Evolutionary conservation across 2,113 vertebrate genomes (phyloP).

Genomic region (Periophthalmodon schlosseri): DNA sequence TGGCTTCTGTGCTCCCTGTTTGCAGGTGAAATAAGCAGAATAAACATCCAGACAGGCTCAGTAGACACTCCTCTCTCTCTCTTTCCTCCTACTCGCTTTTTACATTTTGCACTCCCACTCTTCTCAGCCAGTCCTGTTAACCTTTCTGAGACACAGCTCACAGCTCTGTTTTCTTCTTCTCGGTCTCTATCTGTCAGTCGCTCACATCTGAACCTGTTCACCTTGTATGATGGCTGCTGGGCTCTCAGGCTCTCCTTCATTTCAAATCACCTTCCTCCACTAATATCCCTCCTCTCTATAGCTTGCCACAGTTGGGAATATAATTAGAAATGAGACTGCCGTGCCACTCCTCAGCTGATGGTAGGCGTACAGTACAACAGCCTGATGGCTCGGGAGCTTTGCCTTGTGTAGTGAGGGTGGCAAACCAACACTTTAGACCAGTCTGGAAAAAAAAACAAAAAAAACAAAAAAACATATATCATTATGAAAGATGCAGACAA

Average conservation of each 20-base stretch:
- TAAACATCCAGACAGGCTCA: constrained; percentile 64
- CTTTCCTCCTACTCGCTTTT: constrained; percentile 66
- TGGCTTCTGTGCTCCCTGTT: constrained; percentile 35
- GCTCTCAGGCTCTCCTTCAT: constrained; percentile 58
- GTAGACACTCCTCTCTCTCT: constrained; percentile 57
- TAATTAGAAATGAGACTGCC: constrained; percentile 75
- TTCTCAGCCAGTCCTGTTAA: constrained; percentile 67
- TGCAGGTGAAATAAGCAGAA: constrained; percentile 49
- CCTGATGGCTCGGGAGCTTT: constrained; percentile 62
- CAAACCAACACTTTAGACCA: constrained; percentile 43
- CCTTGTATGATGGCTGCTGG: constrained; percentile 42
- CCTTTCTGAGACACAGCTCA: constrained; percentile 68
- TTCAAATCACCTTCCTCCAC: constrained; percentile 57
- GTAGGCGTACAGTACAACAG: constrained; percentile 71
- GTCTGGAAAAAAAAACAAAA: constrained; percentile 18
- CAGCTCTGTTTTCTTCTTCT: constrained; percentile 43
- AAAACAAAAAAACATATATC: neutral
- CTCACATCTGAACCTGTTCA: constrained; percentile 60
- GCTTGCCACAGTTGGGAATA: constrained; percentile 59
- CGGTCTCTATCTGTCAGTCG: constrained; percentile 37
- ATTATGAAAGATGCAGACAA: neutral
- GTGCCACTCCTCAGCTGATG: constrained; percentile 75
- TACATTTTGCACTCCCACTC: constrained; percentile 73
- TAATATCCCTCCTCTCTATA: constrained; percentile 48
- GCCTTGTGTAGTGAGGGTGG: constrained; percentile 54